These are phyloP conservation scores for Sceloporus tristichus DNA, from an alignment of 2,113 vertebrate genomes.

Conservation along the genomic window DNA sequence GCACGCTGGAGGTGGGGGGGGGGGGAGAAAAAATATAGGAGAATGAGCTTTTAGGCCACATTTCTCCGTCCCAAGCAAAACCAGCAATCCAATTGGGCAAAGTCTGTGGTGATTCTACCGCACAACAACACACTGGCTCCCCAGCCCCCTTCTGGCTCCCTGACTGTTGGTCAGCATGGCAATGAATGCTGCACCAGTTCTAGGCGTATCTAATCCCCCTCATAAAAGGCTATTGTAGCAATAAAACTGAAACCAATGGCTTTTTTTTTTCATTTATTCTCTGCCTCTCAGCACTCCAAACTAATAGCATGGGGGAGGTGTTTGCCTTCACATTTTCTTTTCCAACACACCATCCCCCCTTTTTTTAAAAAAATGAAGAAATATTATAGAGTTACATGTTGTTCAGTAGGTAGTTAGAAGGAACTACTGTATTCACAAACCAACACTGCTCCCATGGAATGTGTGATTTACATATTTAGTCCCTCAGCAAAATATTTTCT, in stretches of 20 bases:
- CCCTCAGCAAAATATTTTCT: slow-evolving; percentile 40
- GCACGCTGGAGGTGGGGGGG: not conserved
- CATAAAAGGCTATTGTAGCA: slow-evolving; percentile 82
- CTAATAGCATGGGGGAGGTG: slow-evolving; percentile 71
- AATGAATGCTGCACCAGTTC: slow-evolving; percentile 74
- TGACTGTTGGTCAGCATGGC: slow-evolving; percentile 67
- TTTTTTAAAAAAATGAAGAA: slow-evolving; percentile 72
- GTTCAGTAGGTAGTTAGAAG: slow-evolving; percentile 55
- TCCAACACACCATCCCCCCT: slow-evolving; percentile 74
- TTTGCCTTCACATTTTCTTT: slow-evolving; percentile 64
- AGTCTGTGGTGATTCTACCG: slow-evolving; percentile 77
- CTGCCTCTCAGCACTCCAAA: slow-evolving; percentile 75
- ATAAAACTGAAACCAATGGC: slow-evolving; percentile 82
- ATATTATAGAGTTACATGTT: slow-evolving; percentile 70
- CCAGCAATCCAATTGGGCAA: slow-evolving; percentile 73
- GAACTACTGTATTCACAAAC: slow-evolving; percentile 63
- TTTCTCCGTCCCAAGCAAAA: slow-evolving; percentile 66
- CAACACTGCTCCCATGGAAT: slow-evolving; percentile 32
- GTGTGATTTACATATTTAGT: slow-evolving; percentile 48
- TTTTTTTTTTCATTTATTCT: slow-evolving; percentile 76
- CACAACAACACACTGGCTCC: slow-evolving; percentile 78
- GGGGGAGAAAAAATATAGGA: not conserved
- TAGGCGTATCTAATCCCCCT: slow-evolving; percentile 80
- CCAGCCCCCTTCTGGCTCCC: slow-evolving; percentile 39
- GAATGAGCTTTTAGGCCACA: slow-evolving; percentile 62